These are phyloP conservation scores for Oryzias celebensis DNA, from an alignment of 2,113 vertebrate species.

Conservation along the genomic window DNA sequence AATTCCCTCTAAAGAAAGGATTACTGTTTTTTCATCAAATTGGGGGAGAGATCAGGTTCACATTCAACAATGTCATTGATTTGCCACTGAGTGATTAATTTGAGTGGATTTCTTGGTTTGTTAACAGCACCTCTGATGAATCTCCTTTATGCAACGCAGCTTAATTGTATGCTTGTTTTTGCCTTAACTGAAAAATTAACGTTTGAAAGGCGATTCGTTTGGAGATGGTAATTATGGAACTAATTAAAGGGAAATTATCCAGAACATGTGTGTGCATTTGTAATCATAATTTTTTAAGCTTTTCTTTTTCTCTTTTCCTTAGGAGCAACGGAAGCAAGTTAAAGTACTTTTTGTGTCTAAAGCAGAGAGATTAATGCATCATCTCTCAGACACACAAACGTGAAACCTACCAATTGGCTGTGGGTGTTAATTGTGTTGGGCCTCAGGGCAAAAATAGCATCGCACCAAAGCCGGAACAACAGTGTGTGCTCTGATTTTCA, in stretches of 20 bases:
- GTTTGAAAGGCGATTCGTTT: constrained; percentile 49
- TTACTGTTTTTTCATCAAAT: constrained; percentile 60
- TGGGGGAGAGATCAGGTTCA: constrained; percentile 50
- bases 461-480: constrained; percentile 48
- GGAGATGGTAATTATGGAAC: constrained; percentile 30
- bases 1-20: constrained; percentile 53
- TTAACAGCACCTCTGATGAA: constrained; percentile 3
- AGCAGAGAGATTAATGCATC: constrained; percentile 26
- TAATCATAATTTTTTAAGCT: constrained; percentile 36
- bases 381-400: constrained; percentile 10
- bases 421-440: constrained; percentile 73
- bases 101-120: constrained; percentile 1
- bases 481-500: constrained; percentile 35
- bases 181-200: constrained; percentile 47
- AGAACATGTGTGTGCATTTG: neutral
- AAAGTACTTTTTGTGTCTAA: constrained; percentile 34
- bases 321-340: constrained; percentile 40
- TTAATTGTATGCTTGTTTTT: constrained; percentile 26
- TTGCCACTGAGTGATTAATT: constrained; percentile 49
- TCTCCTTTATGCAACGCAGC: constrained; percentile 6
- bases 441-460: constrained; percentile 69
- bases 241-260: constrained; percentile 35
- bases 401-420: constrained; percentile 45
- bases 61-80: constrained; percentile 51
- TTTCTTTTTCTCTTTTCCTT: constrained; percentile 11